Conservation (phyloP, 2,888 invertebrate genomes). For the Dione vanillae region DNA sequence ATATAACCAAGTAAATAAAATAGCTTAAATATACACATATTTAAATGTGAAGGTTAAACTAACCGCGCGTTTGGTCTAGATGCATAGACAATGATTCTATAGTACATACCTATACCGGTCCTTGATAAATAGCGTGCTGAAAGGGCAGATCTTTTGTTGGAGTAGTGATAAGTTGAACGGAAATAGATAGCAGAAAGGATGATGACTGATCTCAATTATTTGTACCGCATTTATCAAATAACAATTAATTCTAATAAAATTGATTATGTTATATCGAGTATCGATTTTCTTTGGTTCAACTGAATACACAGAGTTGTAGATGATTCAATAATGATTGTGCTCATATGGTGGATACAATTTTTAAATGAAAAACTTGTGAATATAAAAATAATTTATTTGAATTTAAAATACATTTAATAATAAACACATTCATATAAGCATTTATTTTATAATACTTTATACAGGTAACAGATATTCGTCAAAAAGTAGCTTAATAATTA, state of each 20-base stretch:
- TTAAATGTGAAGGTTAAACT: not conserved
- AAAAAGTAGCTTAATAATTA: not conserved
- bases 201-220: not conserved
- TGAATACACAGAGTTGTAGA: no score
- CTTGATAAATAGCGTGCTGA: not conserved
- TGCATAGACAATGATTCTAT: not conserved
- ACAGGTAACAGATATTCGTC: slow-evolving; percentile 24
- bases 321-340: no score
- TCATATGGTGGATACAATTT: not conserved
- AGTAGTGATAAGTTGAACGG: not conserved
- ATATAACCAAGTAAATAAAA: no score
- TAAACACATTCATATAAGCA: slow-evolving; percentile 11
- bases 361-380: not conserved
- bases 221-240: no score
- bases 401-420: slow-evolving; percentile 5
- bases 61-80: not conserved
- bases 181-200: not conserved
- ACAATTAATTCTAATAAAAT: no score
- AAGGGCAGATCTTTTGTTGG: not conserved
- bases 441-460: slow-evolving; percentile 26
- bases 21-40: not conserved
- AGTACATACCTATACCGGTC: no score
- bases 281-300: no score
- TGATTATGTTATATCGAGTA: no score
- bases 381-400: slow-evolving; percentile 24